Base-by-base conservation (phyloP, 2,888 invertebrate genomes). In the Pristionchus mayeri region DNA sequence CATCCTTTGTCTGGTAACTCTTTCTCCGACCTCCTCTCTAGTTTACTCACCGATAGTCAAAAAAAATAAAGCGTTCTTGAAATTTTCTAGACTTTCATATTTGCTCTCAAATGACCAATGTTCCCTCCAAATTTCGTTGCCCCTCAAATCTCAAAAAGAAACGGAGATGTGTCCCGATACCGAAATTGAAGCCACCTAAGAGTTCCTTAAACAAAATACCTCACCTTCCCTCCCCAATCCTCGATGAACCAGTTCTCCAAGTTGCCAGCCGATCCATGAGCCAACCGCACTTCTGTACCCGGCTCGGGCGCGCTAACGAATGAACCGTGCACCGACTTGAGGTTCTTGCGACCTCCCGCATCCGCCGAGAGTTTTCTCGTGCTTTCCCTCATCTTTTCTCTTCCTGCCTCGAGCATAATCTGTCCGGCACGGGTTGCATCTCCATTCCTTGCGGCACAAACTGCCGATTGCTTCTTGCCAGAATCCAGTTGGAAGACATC, bases 241-340 rank as follows among this genome's bases (percentile, higher is more conserved):
- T 75, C 71, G 44, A 75, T 75, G 71, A 40, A 34, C 71, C 71
- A 75, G 44, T 75, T 75, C 71, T 75, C 71, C 71, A 34, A 40
- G 6, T 67, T 37, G 9, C 37, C 37, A 18, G 67, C 18, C 21
- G 67, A 18, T 75, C 44, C 71, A 9, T 40, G 40, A 7, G 40
- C 71, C 44, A 75, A 44, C 6, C 4, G n/a, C 7, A 75, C 71
- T 13, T 75, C 71, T 16, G 3, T 40, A 9, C 71, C n/a, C 3
- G 37, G n/a, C 18, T 75, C 71, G 11, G 37, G 6, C 44, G 71
- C 71, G 2, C 44, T 3, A 1, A 75, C 6, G 71, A 40, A 75
- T 9, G 37, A 40, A n/a, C 71, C 71, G 27, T 75, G 71, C 18
- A 24, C 37, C n/a, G 71, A 75, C 18, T 7, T 11, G 7, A 67